Evolutionary conservation across 1,140 invertebrate species (phyloP).

Genomic region (Antheraea mylitta): DNA sequence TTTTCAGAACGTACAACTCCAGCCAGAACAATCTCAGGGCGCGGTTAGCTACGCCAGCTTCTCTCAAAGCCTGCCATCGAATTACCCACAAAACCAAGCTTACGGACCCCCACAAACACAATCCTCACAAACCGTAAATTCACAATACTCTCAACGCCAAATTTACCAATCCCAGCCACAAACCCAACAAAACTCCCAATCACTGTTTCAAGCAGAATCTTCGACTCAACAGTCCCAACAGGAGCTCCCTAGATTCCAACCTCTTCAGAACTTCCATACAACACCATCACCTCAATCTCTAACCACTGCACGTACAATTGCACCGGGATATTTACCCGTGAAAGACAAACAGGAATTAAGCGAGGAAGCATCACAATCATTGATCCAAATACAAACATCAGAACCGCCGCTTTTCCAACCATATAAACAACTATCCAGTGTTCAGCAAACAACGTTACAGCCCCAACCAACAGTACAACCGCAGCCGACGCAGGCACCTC

Average conservation of each 20-base stretch:
- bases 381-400: background rate
- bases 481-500: background rate
- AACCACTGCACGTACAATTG: background rate
- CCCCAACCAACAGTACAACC: background rate
- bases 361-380: background rate
- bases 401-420: background rate
- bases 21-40: slow-evolving; percentile 27
- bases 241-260: background rate
- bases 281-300: background rate
- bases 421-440: background rate
- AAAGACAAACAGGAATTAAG: background rate
- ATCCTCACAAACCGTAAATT: background rate
- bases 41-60: slow-evolving; percentile 54
- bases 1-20: slow-evolving; percentile 5
- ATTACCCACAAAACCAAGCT: slow-evolving; percentile 19
- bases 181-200: slow-evolving; percentile 8
- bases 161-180: slow-evolving; percentile 16
- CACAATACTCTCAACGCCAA: slow-evolving; percentile 22
- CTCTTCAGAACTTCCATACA: slow-evolving; percentile 1
- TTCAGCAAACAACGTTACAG: background rate
- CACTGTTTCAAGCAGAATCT: background rate
- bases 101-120: slow-evolving; percentile 2
- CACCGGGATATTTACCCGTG: background rate
- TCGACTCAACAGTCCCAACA: background rate
- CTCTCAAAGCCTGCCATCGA: slow-evolving; percentile 31